These are phyloP conservation scores for Chelonia mydas DNA, from an alignment of 2,797 vertebrate genomes.

Conservation along the genomic window DNA sequence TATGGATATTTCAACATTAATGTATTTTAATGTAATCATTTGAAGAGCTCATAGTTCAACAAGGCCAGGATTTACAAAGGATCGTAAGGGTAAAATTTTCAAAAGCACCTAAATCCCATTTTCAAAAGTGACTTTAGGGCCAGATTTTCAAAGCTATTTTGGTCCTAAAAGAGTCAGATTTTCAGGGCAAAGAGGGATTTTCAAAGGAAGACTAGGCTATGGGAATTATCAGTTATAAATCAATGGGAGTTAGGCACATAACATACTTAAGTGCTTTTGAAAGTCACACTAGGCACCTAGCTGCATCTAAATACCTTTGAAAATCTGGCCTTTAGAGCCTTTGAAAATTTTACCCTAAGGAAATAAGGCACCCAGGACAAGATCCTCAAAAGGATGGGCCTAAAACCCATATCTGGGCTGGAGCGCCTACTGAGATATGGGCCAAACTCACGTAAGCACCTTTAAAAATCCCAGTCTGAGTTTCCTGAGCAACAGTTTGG, in stretches of 20 bases:
- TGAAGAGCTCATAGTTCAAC: background rate
- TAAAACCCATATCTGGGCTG: background rate
- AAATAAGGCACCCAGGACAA: background rate
- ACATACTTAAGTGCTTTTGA: background rate
- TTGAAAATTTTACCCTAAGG: background rate
- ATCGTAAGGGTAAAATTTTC: background rate
- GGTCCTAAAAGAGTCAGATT: background rate
- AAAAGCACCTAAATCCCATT: background rate
- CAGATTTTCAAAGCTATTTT: background rate
- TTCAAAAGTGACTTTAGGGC: background rate
- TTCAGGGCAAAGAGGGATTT: background rate
- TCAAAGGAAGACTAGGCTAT: background rate
- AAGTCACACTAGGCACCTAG: background rate
- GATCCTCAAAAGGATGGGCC: background rate
- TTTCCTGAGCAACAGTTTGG: background rate
- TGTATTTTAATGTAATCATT: background rate
- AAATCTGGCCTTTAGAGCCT: background rate
- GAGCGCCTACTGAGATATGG: background rate
- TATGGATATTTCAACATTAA: background rate
- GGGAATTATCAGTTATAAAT: background rate
- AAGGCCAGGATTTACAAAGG: background rate
- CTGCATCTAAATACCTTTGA: background rate
- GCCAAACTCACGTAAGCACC: background rate
- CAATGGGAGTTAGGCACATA: background rate
- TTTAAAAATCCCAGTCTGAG: background rate